Percentiles rank a stretch among this genome's conserved stretches.
Conservation (phyloP, 64 coral and sea anemone species). For the Orbicella faveolata region DNA sequence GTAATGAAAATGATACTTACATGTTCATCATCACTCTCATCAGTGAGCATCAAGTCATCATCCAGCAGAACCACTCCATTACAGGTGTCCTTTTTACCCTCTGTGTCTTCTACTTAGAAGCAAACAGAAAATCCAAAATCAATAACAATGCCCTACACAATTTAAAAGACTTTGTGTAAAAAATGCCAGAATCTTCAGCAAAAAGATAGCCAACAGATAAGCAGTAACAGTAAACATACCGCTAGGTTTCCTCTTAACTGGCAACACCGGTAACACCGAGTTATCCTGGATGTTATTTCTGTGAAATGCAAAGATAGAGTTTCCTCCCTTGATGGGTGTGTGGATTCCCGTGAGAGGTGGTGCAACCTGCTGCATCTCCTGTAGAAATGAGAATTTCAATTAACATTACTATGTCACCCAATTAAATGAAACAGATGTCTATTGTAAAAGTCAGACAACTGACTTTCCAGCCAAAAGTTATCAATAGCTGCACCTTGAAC, state of each 20-base stretch:
- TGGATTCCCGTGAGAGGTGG: conserved; percentile 93
- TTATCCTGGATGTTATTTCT: neutral
- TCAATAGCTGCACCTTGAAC: no score
- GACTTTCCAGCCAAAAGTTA: no score
- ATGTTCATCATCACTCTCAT: conserved; percentile 88
- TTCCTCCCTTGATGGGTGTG: conserved; percentile 74
- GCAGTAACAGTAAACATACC: neutral
- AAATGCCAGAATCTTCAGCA: neutral
- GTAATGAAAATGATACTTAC: conserved; percentile 3
- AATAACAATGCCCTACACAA: no score
- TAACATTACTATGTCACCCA: no score
- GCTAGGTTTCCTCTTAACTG: conserved; percentile 36
- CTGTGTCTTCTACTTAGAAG: conserved; percentile 1
- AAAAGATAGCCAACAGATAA: neutral
- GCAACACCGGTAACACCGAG: neutral
- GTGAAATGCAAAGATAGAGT: conserved; percentile 72
- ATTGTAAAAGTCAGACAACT: no score
- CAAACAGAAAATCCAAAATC: neutral
- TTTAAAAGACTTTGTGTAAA: no score
- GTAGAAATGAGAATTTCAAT: neutral
- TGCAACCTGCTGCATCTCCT: conserved; percentile 91
- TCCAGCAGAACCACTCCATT: conserved; percentile 23
- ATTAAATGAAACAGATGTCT: no score
- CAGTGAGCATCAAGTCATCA: conserved; percentile 65
- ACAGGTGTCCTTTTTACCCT: conserved; percentile 25